These are phyloP conservation scores for Leptinotarsa rubiginosa DNA, from an alignment of 2,888 invertebrate genomes.

Conservation along the genomic window DNA sequence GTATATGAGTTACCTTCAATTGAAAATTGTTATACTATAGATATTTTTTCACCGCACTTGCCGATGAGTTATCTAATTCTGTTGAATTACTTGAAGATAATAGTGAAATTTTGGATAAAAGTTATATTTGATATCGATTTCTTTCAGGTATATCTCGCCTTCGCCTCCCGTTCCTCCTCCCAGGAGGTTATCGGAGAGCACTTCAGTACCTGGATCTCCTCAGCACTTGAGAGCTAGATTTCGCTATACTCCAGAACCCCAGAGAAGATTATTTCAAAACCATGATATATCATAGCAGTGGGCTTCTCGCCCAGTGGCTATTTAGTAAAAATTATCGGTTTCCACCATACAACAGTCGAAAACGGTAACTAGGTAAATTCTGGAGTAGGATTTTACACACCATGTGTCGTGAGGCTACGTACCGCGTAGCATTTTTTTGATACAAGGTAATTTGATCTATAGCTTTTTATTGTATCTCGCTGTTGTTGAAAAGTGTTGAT, in stretches of 20 bases:
- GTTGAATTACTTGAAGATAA: too few relatives aligned
- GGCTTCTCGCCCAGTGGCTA: constrained; percentile 30
- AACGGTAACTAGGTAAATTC: constrained; percentile 12
- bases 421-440: constrained; percentile 2
- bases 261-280: constrained; percentile 68
- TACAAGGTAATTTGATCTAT: constrained; percentile 3
- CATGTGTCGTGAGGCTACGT: background rate
- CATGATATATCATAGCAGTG: constrained; percentile 62
- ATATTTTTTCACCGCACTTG: too few relatives aligned
- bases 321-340: constrained; percentile 31
- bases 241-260: constrained; percentile 72
- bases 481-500: constrained; percentile 2
- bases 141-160: constrained; percentile 71
- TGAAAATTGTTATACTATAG: too few relatives aligned
- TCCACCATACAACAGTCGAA: constrained; percentile 7
- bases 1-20: too few relatives aligned
- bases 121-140: constrained; percentile 17
- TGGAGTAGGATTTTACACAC: background rate
- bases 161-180: constrained; percentile 74
- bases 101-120: background rate
- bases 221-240: constrained; percentile 75
- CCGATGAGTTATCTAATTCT: too few relatives aligned
- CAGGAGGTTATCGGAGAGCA: constrained; percentile 75
- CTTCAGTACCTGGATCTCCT: constrained; percentile 77
- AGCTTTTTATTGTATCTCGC: constrained; percentile 8